These are phyloP conservation scores for Mugil cephalus DNA, from an alignment of 2,113 vertebrate species.

Conservation along the genomic window DNA sequence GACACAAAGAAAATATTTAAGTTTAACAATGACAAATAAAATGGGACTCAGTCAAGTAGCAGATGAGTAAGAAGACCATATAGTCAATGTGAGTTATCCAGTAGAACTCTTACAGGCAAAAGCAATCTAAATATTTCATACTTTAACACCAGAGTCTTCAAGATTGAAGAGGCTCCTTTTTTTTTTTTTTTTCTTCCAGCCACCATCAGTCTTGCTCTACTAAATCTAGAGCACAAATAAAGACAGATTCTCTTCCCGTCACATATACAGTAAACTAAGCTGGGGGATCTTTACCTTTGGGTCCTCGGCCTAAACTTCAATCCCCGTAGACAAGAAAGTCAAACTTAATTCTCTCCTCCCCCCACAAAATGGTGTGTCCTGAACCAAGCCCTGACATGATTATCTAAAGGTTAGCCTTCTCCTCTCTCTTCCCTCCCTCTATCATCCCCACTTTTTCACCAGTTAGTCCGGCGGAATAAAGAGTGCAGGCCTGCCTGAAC, in stretches of 20 bases:
- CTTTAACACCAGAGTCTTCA: conserved; percentile 13
- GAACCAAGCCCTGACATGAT: conserved; percentile 58
- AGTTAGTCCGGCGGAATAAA: conserved; percentile 44
- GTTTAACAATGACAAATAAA: not conserved
- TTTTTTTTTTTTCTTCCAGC: conserved; percentile 29
- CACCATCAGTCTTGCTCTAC: conserved; percentile 13
- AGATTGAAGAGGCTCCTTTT: conserved; percentile 3
- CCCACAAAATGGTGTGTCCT: conserved; percentile 13
- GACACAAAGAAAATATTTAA: not conserved
- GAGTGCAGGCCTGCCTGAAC: conserved; percentile 42
- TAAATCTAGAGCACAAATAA: conserved; percentile 40
- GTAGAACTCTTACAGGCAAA: not conserved
- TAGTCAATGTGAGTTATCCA: not conserved
- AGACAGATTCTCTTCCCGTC: conserved; percentile 42
- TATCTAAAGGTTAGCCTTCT: conserved; percentile 71
- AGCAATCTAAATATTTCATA: conserved; percentile 9
- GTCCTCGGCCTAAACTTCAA: conserved; percentile 41
- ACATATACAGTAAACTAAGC: conserved; percentile 42
- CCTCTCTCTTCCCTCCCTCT: conserved; percentile 37
- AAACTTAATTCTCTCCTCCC: conserved; percentile 47
- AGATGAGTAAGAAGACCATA: conserved; percentile 11
- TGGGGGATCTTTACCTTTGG: conserved; percentile 35
- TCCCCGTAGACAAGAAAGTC: conserved; percentile 57
- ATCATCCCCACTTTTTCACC: conserved; percentile 53
- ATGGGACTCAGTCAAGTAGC: not conserved